These are phyloP conservation scores for Isichthys henryi DNA, from an alignment of 2,113 vertebrate species.

Conservation along the genomic window DNA sequence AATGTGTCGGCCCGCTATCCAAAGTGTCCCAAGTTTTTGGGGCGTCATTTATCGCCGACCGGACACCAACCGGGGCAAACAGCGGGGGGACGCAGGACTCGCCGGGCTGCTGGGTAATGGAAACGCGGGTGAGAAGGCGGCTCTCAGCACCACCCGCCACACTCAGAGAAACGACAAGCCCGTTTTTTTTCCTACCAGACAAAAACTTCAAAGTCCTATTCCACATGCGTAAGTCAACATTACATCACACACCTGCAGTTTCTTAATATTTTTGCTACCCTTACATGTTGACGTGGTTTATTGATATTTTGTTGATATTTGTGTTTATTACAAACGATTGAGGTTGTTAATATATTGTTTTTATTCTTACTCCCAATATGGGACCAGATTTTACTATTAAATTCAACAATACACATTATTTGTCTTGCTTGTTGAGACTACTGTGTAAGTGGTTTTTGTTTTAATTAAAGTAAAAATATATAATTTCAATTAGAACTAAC, in stretches of 20 bases:
- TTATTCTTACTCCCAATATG: not conserved
- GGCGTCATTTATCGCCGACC: not conserved
- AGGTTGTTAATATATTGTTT: not conserved
- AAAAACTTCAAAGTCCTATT: not conserved
- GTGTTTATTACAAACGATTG: not conserved
- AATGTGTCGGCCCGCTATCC: not conserved
- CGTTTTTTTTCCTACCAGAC: not conserved
- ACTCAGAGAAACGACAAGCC: not conserved
- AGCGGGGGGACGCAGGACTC: not conserved
- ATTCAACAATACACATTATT: not conserved
- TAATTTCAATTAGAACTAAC: not conserved
- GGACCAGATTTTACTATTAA: not conserved
- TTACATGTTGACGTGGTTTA: not conserved
- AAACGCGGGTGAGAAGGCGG: not conserved
- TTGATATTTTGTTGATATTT: not conserved
- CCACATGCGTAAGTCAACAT: not conserved
- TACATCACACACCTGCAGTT: not conserved
- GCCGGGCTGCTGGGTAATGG: not conserved
- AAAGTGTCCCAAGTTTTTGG: not conserved
- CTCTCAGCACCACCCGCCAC: not conserved
- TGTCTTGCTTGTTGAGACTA: not conserved
- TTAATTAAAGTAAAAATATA: not conserved
- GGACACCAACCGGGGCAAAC: not conserved
- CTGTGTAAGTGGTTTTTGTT: not conserved
- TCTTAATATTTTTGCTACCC: not conserved